Evolutionary conservation across 1,140 invertebrate genomes (phyloP).

Genomic region (Apis florea): DNA sequence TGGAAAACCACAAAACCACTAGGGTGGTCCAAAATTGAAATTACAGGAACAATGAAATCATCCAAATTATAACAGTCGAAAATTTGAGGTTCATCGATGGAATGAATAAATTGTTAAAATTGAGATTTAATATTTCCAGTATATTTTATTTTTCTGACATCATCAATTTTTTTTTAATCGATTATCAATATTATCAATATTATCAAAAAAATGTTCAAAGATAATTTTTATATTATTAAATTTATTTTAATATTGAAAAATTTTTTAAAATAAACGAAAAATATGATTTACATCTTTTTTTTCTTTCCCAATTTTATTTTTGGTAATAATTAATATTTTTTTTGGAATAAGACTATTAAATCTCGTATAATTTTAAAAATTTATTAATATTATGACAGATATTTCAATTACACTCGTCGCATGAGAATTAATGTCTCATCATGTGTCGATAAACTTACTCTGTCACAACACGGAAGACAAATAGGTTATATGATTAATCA

Average conservation of each 20-base stretch:
- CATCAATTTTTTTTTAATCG: background rate
- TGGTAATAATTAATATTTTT: background rate
- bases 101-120: too few relatives aligned
- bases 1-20: conserved; percentile 40
- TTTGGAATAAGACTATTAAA: background rate
- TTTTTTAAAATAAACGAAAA: too few relatives aligned
- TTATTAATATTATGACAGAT: background rate
- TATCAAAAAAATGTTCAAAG: too few relatives aligned
- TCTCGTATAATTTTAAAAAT: background rate
- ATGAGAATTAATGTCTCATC: background rate
- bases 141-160: background rate
- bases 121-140: too few relatives aligned
- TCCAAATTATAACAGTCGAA: background rate
- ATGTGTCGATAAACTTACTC: background rate
- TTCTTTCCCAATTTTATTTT: background rate
- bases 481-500: background rate
- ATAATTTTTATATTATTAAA: too few relatives aligned
- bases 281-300: too few relatives aligned
- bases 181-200: too few relatives aligned
- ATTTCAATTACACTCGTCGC: background rate
- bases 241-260: too few relatives aligned
- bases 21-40: conserved; percentile 14
- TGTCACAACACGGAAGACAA: background rate
- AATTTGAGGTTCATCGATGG: background rate
- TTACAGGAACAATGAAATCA: background rate